These are phyloP conservation scores for Drosophila nr. perissopoda DNA, from an alignment of 2,888 invertebrate species.

Conservation along the genomic window DNA sequence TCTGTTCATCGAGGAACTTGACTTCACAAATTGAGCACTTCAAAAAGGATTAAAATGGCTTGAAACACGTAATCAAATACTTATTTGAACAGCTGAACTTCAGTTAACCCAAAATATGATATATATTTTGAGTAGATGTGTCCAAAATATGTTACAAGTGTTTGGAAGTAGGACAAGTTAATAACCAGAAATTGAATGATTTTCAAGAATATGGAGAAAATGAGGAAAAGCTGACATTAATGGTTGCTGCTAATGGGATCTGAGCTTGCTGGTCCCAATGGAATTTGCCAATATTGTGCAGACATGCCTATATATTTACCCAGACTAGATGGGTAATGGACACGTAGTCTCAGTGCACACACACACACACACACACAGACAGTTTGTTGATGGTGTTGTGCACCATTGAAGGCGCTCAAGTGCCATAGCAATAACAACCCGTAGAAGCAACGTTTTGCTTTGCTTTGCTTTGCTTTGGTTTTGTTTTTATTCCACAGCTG, in stretches of 20 bases:
- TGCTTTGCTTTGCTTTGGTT: slow-evolving; percentile 5
- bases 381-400: background rate
- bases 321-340: slow-evolving; percentile 8
- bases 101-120: too few species aligned
- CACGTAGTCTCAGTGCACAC: slow-evolving; percentile 12
- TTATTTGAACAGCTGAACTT: background rate
- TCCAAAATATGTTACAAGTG: too few species aligned
- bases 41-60: background rate
- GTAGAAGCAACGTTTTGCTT: slow-evolving; percentile 25
- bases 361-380: background rate
- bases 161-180: background rate
- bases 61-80: background rate
- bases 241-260: background rate
- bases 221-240: background rate
- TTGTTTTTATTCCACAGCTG: slow-evolving; percentile 8
- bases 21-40: background rate
- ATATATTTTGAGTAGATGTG: background rate
- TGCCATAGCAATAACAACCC: slow-evolving; percentile 18
- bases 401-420: slow-evolving; percentile 10
- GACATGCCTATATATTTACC: background rate
- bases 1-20: background rate
- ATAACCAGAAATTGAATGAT: background rate
- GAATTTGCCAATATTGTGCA: background rate
- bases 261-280: background rate
- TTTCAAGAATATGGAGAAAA: background rate